Evolutionary conservation across 2,113 vertebrate genomes (phyloP).

Genomic region (Ophiodon elongatus): DNA sequence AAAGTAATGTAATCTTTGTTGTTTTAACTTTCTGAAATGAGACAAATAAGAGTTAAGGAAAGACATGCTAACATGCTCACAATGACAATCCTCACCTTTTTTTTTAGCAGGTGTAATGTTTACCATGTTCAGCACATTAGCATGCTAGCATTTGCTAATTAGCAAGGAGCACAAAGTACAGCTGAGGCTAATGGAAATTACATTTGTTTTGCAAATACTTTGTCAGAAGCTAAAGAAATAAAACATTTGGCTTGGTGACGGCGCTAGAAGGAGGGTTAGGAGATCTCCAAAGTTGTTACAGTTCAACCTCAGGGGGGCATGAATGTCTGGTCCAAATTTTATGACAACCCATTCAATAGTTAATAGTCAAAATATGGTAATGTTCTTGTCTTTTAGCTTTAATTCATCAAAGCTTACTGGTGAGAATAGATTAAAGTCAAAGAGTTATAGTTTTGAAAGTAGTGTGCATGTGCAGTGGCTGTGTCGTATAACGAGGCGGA

Average conservation of each 20-base stretch:
- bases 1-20: background rate
- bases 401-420: background rate
- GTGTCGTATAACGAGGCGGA: conserved; percentile 3
- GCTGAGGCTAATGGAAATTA: background rate
- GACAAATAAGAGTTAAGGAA: too few relatives aligned
- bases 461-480: background rate
- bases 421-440: background rate
- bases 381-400: background rate
- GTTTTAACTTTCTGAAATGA: too few relatives aligned
- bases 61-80: background rate
- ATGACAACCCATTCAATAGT: background rate
- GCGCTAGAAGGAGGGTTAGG: background rate
- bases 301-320: background rate
- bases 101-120: background rate
- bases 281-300: background rate
- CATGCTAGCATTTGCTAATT: background rate
- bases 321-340: background rate
- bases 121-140: background rate
- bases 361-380: background rate
- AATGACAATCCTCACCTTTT: background rate
- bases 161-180: background rate
- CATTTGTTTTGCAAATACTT: background rate
- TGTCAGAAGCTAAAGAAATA: background rate
- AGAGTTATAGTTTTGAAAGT: background rate
- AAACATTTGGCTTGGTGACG: background rate